Conservation (phyloP, 2,113 vertebrate species). For the Salvator merianae region DNA sequence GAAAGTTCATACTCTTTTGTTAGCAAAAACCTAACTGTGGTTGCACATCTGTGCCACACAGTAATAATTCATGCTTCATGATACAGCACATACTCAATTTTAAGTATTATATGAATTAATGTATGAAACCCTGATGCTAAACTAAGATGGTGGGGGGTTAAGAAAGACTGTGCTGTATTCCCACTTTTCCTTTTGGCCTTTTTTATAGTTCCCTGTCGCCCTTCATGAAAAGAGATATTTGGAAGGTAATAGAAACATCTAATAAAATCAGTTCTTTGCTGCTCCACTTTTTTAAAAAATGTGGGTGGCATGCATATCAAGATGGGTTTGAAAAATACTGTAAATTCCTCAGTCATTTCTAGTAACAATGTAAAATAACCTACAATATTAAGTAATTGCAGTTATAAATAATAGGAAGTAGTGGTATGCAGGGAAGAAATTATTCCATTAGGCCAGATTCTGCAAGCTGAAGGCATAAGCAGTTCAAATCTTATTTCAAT, state of each 20-base stretch:
- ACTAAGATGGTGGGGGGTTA: background rate
- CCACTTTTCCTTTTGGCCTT: background rate
- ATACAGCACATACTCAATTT: background rate
- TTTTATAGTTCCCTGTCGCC: background rate
- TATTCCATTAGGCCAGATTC: too few relatives aligned
- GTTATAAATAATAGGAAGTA: too few relatives aligned
- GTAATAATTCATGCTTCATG: background rate
- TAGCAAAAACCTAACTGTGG: too few relatives aligned
- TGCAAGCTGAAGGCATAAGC: too few relatives aligned
- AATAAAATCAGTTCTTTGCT: background rate
- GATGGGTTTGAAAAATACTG: background rate
- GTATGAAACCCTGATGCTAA: background rate
- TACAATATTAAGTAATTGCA: background rate
- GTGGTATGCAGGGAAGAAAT: too few relatives aligned
- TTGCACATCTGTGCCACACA: too few relatives aligned
- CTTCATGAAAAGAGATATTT: background rate
- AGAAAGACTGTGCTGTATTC: background rate
- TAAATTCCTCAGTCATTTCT: background rate
- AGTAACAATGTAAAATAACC: background rate
- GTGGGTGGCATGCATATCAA: background rate
- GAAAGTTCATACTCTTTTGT: too few relatives aligned
- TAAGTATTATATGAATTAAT: too few relatives aligned
- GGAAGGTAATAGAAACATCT: background rate
- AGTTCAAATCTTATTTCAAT: too few relatives aligned
- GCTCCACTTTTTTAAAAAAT: background rate